Evolutionary conservation across 2,113 vertebrate genomes (phyloP).

Genomic region (Lasiurus borealis): DNA sequence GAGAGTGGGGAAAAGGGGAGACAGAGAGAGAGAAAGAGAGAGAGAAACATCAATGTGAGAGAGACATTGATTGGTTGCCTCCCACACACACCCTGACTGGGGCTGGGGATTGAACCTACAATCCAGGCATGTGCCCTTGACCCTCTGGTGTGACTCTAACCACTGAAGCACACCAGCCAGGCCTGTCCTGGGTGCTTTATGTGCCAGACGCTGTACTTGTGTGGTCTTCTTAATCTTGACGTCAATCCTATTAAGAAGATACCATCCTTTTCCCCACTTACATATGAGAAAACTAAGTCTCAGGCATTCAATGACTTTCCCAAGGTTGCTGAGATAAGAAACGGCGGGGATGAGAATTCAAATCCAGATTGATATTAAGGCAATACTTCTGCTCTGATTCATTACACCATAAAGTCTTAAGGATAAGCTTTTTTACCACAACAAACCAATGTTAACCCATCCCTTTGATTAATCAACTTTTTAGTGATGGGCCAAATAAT

Average conservation of each 20-base stretch:
- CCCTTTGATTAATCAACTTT: conserved; percentile 18
- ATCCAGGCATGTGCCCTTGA: too few species aligned
- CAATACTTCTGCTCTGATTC: conserved; percentile 52
- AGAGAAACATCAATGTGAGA: too few species aligned
- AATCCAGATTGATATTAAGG: conserved; percentile 49
- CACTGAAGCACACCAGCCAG: rapidly evolving
- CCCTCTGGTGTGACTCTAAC: too few species aligned
- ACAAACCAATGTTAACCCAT: conserved; percentile 51
- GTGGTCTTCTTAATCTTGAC: background rate
- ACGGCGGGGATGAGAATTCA: background rate
- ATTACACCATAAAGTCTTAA: background rate
- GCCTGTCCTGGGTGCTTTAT: background rate
- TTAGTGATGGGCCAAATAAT: conserved; percentile 35
- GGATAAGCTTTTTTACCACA: background rate
- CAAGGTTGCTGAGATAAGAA: conserved; percentile 7
- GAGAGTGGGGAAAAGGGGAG: too few species aligned
- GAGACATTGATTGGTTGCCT: too few species aligned
- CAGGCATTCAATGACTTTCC: background rate
- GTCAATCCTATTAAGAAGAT: background rate
- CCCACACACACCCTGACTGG: too few species aligned
- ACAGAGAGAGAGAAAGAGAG: too few species aligned
- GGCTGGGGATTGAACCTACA: too few species aligned
- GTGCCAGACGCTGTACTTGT: background rate
- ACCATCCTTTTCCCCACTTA: background rate
- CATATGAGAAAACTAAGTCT: conserved; percentile 39